phyloP scores from a whole-genome alignment of 2,113 vertebrate species.

The Solea senegalensis region DNA sequence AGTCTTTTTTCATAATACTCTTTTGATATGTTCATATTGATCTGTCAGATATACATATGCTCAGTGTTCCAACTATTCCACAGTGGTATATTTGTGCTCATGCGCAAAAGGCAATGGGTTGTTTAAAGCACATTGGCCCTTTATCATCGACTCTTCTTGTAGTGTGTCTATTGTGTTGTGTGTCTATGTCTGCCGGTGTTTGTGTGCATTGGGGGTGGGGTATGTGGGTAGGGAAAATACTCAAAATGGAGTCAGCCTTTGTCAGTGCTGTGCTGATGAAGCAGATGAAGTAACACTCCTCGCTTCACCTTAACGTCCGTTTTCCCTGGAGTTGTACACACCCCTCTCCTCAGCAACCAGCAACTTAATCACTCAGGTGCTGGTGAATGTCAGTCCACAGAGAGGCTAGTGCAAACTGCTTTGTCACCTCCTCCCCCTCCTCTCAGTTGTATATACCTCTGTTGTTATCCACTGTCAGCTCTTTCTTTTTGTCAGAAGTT shows the following conservation, averaged over 20 bases:
- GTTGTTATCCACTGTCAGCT: constrained; percentile 15
- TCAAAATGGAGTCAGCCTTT: constrained; percentile 66
- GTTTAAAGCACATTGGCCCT: constrained; percentile 13
- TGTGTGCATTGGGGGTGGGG: constrained; percentile 51
- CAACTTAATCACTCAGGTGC: constrained; percentile 58
- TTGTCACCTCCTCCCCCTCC: constrained; percentile 26
- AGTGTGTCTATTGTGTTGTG: constrained; percentile 38
- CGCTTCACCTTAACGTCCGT: constrained; percentile 4
- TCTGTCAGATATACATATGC: constrained; percentile 7
- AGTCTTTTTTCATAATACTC: not conserved
- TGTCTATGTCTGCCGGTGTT: constrained; percentile 35
- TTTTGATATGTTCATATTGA: constrained; percentile 8
- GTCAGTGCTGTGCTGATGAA: constrained; percentile 24
- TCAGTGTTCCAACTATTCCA: constrained; percentile 1
- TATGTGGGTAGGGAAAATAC: constrained; percentile 66
- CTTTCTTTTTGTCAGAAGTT: constrained; percentile 13
- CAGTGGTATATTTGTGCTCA: constrained; percentile 1
- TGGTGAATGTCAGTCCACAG: constrained; percentile 44
- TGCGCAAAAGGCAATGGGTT: constrained; percentile 4
- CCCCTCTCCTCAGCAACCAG: constrained; percentile 50
- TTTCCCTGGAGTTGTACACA: constrained; percentile 40
- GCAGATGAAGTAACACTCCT: constrained; percentile 29
- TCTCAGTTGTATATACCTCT: not conserved
- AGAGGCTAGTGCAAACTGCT: constrained; percentile 42
- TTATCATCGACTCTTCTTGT: constrained; percentile 16